phyloP scores from a whole-genome alignment of 2,888 invertebrate genomes.

The Pristionchus exspectatus region DNA sequence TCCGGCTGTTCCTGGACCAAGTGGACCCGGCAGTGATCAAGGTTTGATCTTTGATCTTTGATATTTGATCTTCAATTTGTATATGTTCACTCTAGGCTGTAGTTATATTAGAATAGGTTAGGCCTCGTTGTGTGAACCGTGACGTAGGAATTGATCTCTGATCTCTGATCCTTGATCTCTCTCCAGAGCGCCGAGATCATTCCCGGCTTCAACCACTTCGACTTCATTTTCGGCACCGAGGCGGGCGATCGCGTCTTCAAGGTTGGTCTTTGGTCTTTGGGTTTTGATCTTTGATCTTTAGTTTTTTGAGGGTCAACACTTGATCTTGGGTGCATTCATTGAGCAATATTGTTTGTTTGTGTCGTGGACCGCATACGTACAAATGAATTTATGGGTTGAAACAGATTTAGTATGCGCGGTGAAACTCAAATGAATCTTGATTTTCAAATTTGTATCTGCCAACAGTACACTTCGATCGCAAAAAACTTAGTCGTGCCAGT shows the following conservation, averaged over 20 bases:
- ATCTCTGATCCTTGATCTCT: slow-evolving; percentile 2
- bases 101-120: not conserved
- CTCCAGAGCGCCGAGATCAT: slow-evolving; percentile 54
- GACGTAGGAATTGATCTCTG: not conserved
- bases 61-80: not conserved
- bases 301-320: too few species aligned
- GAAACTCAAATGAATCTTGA: too few species aligned
- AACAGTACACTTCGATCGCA: too few species aligned
- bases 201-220: slow-evolving; percentile 55
- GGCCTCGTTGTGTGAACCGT: not conserved
- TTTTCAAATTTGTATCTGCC: too few species aligned
- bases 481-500: too few species aligned
- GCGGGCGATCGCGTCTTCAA: slow-evolving; percentile 46
- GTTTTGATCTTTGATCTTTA: not conserved
- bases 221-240: slow-evolving; percentile 51
- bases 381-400: too few species aligned
- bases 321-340: too few species aligned
- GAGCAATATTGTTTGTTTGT: too few species aligned
- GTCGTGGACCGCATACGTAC: too few species aligned
- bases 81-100: not conserved
- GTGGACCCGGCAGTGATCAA: slow-evolving; percentile 41
- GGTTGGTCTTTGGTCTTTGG: slow-evolving; percentile 12
- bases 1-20: slow-evolving; percentile 20
- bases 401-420: too few species aligned
- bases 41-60: slow-evolving; percentile 37